A percentile compares a stretch with the other conserved stretches of the same genome.
phyloP scores from a whole-genome alignment of 2,113 vertebrate genomes.

The Azemiops feae region DNA sequence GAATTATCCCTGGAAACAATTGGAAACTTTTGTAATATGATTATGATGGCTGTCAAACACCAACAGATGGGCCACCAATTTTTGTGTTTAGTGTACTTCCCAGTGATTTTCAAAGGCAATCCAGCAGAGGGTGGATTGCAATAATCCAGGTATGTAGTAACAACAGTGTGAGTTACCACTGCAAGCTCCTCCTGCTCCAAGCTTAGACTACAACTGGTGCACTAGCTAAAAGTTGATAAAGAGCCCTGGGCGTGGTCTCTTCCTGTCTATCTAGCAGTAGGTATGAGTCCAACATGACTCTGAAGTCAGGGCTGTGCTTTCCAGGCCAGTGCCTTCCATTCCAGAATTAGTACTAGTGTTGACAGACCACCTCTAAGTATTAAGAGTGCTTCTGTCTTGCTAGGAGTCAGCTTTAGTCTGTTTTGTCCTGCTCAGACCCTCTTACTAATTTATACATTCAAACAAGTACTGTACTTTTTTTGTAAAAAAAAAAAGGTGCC shows the following conservation, averaged over 20 bases:
- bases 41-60: neutral
- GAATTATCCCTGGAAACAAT: neutral
- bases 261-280: neutral
- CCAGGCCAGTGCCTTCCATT: neutral
- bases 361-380: neutral
- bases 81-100: neutral
- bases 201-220: neutral
- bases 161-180: neutral
- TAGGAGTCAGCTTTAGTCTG: neutral
- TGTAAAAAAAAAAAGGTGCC: too few species aligned
- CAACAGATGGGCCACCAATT: neutral
- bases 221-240: neutral
- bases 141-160: neutral
- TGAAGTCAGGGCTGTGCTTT: neutral
- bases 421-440: neutral
- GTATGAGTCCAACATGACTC: neutral
- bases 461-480: neutral
- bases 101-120: neutral
- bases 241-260: neutral
- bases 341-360: neutral
- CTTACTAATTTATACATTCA: neutral
- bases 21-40: neutral
- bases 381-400: neutral
- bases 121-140: neutral
- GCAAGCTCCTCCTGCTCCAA: neutral